Evolutionary conservation across 2,888 invertebrate species (phyloP).

Genomic region (Meliscaeva auricollis): DNA sequence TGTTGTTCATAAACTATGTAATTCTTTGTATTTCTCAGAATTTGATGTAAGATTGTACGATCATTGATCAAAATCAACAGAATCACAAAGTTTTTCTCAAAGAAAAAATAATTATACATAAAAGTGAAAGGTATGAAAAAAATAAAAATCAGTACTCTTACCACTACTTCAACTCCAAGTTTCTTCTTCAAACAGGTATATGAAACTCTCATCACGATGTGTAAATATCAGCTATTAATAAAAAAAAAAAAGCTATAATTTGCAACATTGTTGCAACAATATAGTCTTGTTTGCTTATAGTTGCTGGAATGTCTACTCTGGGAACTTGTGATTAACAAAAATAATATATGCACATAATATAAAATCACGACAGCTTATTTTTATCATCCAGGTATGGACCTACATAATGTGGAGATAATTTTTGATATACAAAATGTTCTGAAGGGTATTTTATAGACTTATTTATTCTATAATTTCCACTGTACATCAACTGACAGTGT

Average conservation of each 20-base stretch:
- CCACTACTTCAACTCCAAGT: background rate
- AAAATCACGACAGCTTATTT: constrained; percentile 24
- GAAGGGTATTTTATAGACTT: too few species aligned
- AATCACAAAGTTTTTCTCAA: background rate
- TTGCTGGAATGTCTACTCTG: background rate
- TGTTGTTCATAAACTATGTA: too few species aligned
- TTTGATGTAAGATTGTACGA: too few species aligned
- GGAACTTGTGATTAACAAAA: constrained; percentile 5
- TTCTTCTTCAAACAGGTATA: background rate
- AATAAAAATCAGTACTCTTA: background rate
- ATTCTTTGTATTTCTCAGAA: too few species aligned
- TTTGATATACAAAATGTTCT: too few species aligned
- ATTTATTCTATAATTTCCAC: too few species aligned
- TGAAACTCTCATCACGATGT: background rate
- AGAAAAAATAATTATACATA: background rate
- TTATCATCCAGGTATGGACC: background rate
- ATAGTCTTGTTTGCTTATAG: background rate
- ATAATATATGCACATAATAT: background rate
- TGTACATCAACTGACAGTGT: too few species aligned
- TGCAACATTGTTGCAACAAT: constrained; percentile 54
- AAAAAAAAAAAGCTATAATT: constrained; percentile 35
- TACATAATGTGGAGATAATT: background rate
- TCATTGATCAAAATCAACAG: too few species aligned
- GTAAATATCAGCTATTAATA: constrained; percentile 52
- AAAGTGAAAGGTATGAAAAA: background rate